Conservation (phyloP, 2,113 vertebrate genomes). For the Cepphus grylle region DNA sequence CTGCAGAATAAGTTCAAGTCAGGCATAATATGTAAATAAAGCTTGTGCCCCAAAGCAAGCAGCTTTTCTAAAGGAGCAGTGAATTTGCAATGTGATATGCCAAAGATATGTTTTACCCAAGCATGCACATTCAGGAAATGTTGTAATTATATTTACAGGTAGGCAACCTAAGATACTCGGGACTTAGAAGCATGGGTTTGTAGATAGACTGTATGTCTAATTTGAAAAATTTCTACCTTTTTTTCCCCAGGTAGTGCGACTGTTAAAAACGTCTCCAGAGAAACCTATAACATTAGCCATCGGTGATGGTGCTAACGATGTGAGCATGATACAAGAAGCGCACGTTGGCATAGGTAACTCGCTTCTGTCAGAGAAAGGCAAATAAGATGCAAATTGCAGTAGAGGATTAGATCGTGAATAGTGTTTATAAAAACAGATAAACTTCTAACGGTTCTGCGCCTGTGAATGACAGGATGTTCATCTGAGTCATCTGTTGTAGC, state of each 20-base stretch:
- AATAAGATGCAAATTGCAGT: not conserved
- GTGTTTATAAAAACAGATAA: not conserved
- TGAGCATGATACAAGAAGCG: slow-evolving; percentile 99
- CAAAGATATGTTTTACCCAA: not conserved
- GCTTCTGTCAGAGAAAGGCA: not conserved
- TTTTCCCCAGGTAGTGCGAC: slow-evolving; percentile 86
- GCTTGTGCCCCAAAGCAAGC: not conserved
- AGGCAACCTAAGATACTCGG: not conserved
- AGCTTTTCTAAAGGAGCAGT: not conserved
- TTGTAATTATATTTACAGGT: not conserved
- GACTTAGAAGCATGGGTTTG: not conserved
- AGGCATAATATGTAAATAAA: not conserved
- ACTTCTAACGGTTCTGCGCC: not conserved
- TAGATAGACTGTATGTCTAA: not conserved
- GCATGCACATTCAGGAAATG: not conserved
- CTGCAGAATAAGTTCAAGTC: not conserved
- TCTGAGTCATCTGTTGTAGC: not conserved
- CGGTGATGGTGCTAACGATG: slow-evolving; percentile 95
- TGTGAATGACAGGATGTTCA: not conserved
- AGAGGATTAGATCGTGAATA: not conserved
- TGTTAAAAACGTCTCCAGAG: slow-evolving; percentile 93
- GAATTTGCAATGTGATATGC: not conserved
- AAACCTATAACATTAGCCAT: slow-evolving; percentile 95
- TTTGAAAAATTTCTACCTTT: not conserved
- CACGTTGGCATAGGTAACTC: slow-evolving; percentile 93